Evolutionary conservation across 2,797 vertebrate genomes (phyloP).

Genomic region (Acanthurus leucopareius): DNA sequence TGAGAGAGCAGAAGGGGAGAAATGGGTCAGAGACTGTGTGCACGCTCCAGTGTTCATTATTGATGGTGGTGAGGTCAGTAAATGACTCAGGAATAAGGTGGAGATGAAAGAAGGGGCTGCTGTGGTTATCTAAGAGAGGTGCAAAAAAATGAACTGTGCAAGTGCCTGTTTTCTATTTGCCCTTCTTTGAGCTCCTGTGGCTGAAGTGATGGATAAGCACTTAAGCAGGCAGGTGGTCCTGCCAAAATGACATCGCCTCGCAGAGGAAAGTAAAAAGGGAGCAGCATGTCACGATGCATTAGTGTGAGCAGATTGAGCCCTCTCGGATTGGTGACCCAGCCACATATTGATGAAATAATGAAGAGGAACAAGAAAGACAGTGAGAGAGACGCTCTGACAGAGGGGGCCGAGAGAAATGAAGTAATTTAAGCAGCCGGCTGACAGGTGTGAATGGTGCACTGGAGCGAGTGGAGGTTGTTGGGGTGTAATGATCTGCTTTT

Average conservation of each 20-base stretch:
- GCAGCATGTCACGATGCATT: conserved; percentile 52
- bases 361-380: conserved; percentile 26
- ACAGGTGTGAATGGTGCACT: conserved; percentile 42
- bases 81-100: conserved; percentile 38
- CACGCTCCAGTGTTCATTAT: conserved; percentile 48
- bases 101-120: conserved; percentile 16
- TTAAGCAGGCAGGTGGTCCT: conserved; percentile 46
- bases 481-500: conserved; percentile 46
- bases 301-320: conserved; percentile 35
- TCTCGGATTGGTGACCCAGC: conserved; percentile 32
- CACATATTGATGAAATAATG: conserved; percentile 47
- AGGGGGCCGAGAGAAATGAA: conserved; percentile 50
- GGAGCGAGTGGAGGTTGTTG: conserved; percentile 1
- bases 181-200: conserved; percentile 23
- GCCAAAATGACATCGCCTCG: conserved; percentile 37
- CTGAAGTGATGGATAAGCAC: conserved; percentile 59
- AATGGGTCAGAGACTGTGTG: conserved; percentile 31
- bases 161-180: conserved; percentile 28
- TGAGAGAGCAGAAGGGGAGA: conserved; percentile 16
- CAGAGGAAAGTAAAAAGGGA: conserved; percentile 39
- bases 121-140: conserved; percentile 24
- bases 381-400: conserved; percentile 5
- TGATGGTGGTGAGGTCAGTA: conserved; percentile 44
- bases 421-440: conserved; percentile 52
- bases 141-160: conserved; percentile 14